Base-by-base conservation (phyloP, 1,140 invertebrate species). In the Meloidogyne floridensis region DNA sequence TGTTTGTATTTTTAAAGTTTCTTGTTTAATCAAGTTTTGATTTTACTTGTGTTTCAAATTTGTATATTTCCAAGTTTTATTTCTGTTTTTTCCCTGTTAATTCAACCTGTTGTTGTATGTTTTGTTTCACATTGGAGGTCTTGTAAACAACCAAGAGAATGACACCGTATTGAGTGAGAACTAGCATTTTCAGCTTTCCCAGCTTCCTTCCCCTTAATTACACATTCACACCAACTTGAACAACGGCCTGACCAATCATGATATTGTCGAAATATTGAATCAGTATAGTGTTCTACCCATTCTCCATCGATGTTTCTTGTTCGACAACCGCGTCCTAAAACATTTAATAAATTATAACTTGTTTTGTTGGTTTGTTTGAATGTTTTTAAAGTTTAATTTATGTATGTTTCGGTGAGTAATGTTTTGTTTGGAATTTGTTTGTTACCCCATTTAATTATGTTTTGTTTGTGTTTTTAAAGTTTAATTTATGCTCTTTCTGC, bases 191-290 rank as follows among this genome's bases (percentile, higher is more conserved):
- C 59, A 65, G 13, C 7, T n/a, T 5, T 59, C 13, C 10, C 56
- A 13, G 3, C 13, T 59, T 59, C 56, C 13, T 59, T 59, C n/a
- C 88, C 87, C 10, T 86, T 85, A 9, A 53, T 54, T 18, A 72
- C 54, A 69, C 88, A 89, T 65, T 86, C 81, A 80, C 88, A 89
- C 89, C 89, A 89, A 10, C 83, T 82, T 4, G 89, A 88, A 75
- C 88, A 89, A 56, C 84, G 82, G n/a, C 87, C 85, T 0, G 85
- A 83, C 86, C 85, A 88, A 53, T 89, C 88, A 43, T 83, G 71
- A 73, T 87, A 89, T 79, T 85, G 85, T 86, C 89, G 15, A 82
- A 87, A 85, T 20, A 87, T 71, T n/a, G 83, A 75, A 43, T 86
- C 77, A 42, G 83, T 86, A 65, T 88, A 87, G 59, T 87, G 87